A percentile compares a stretch with the other conserved stretches of the same genome.
phyloP scores from a whole-genome alignment of 2,888 invertebrate species.

The Platerodrilus igneus region DNA sequence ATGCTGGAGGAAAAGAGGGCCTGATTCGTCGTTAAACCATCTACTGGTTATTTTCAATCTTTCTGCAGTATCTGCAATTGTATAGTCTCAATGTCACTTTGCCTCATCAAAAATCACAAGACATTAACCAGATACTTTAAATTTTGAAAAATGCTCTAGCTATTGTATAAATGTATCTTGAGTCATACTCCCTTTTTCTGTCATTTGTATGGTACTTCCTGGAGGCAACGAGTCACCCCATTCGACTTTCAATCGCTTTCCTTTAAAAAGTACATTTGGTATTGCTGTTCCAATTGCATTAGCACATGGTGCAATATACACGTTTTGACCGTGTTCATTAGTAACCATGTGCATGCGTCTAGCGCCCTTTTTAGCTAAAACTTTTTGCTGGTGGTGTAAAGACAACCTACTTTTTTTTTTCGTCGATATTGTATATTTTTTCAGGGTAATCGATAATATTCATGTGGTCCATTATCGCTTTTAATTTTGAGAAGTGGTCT shows the following conservation, averaged over 20 bases:
- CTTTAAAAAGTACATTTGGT: conserved; percentile 31
- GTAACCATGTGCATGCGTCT: conserved; percentile 31
- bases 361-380: conserved; percentile 28
- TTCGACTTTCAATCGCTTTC: conserved; percentile 21
- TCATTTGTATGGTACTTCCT: conserved; percentile 18
- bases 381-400: conserved; percentile 27
- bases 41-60: too few species aligned
- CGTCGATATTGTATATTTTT: too few species aligned
- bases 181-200: conserved; percentile 34
- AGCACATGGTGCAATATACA: conserved; percentile 31
- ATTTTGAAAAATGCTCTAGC: conserved; percentile 29
- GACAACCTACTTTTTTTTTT: conserved; percentile 29
- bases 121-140: conserved; percentile 21
- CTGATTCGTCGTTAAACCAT: too few species aligned
- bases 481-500: conserved; percentile 29
- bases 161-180: conserved; percentile 27
- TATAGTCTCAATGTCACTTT: conserved; percentile 32
- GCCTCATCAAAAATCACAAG: conserved; percentile 31
- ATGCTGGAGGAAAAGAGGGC: too few species aligned
- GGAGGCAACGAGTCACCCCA: conserved; percentile 22
- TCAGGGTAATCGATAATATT: conserved; percentile 26
- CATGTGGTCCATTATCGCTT: conserved; percentile 14
- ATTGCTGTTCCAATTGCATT: conserved; percentile 31
- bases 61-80: conserved; percentile 35
- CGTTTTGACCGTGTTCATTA: conserved; percentile 34